Percentiles rank a stretch among this genome's conserved stretches.
Evolutionary conservation across 2,113 vertebrate species (phyloP).

Genomic region (Dendrocopos noguchii): DNA sequence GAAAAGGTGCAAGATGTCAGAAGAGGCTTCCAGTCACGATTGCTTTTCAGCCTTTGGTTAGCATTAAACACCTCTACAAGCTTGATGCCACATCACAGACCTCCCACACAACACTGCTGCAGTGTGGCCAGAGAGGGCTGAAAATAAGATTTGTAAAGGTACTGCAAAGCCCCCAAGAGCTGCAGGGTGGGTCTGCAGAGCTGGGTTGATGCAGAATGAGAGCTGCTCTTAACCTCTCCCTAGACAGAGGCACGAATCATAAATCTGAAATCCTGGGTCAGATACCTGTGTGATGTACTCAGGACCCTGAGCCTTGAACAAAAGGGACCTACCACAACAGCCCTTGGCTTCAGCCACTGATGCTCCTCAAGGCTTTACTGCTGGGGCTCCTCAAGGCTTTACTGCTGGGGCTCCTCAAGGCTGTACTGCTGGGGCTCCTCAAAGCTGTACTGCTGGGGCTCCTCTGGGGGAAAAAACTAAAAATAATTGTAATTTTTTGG

Average conservation of each 20-base stretch:
- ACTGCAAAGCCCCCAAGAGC: neutral
- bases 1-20: neutral
- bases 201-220: neutral
- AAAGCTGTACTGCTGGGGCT: no score
- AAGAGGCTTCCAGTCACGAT: neutral
- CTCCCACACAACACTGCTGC: rapidly evolving
- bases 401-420: no score
- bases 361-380: neutral
- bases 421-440: no score
- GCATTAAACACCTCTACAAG: neutral
- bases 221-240: neutral
- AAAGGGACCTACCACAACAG: neutral
- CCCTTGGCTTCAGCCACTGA: neutral
- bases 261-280: neutral
- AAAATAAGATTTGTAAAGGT: neutral
- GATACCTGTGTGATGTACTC: neutral
- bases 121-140: neutral
- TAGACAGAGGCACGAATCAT: neutral
- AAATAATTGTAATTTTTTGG: neutral
- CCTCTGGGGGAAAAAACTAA: no score
- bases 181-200: neutral
- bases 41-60: neutral
- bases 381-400: no score
- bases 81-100: neutral
- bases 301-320: neutral